Evolutionary conservation across 2,113 vertebrate genomes (phyloP).

Genomic region (Myrmophylax atrothorax): DNA sequence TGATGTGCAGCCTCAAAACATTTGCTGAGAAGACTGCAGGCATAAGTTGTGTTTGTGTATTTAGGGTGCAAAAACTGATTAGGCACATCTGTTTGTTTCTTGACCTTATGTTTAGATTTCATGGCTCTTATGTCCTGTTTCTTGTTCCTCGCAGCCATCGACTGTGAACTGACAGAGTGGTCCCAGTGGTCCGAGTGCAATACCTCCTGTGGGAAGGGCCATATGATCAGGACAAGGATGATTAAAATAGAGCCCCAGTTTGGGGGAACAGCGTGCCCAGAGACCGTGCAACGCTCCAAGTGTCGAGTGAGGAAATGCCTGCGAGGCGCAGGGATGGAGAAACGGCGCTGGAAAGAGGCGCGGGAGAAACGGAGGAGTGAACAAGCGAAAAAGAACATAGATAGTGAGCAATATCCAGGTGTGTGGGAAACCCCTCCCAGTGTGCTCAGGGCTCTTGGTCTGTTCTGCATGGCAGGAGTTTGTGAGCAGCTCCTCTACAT

Average conservation of each 20-base stretch:
- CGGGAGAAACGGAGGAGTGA: conserved; percentile 89
- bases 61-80: not conserved
- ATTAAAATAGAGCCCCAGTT: conserved; percentile 94
- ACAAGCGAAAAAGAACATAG: conserved; percentile 77
- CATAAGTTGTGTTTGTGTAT: not conserved
- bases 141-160: conserved; percentile 77
- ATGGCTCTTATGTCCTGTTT: fast-evolving
- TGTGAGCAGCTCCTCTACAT: not conserved
- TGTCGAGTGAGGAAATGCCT: conserved; percentile 92
- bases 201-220: conserved; percentile 96
- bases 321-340: conserved; percentile 84
- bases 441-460: fast-evolving
- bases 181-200: conserved; percentile 97
- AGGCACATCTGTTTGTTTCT: not conserved
- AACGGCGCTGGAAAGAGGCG: conserved; percentile 89
- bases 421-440: not conserved
- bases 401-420: conserved; percentile 88
- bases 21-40: not conserved
- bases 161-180: conserved; percentile 93
- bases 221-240: conserved; percentile 90
- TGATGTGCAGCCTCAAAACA: not conserved
- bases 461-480: not conserved
- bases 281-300: conserved; percentile 91
- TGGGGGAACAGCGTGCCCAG: conserved; percentile 87
- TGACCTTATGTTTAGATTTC: not conserved